Evolutionary conservation across 2,797 vertebrate species (phyloP), one percentile per base, ranked within the genome.

Genomic region (Argya squamiceps): DNA sequence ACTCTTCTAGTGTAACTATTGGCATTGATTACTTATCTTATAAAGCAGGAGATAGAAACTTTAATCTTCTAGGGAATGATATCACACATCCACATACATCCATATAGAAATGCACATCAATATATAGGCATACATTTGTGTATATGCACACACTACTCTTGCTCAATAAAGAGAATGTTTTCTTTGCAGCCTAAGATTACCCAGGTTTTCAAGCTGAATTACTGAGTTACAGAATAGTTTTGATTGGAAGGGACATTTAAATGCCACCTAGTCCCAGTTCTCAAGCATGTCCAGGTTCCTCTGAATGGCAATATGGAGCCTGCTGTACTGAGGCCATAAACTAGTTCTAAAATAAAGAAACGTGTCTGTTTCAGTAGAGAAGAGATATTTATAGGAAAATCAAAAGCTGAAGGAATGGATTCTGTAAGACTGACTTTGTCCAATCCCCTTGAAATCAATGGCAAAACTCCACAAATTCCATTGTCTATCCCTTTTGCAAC

Each of bases 281-380:
- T 64, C 2, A 3, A 50, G 24, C n/a, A 30, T 14, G 12, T 44
- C 49, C 23, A 39, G 16, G 29, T 46, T 26, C 22, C 52, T 52
- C 65, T 65, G 88, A 29, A 50, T 19, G 2, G 23, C n/a, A 77
- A 14, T 30, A 12, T 46, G 32, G 21, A 85, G 6, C 34, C 52
- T 86, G 15, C 34, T 73, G 15, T 68, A 58, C 17, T 37, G 27
- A 59, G 21, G 34, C 12, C 30, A 67, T n/a, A 68, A 71, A 62
- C 10, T n/a, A 89, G 14, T 12, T 62, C n/a, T 26, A 30, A 69
- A 58, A 89, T 10, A 89, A 77, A 41, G 26, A 76, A 85, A 53
- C 0, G 0, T 0, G 4, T 46, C 24, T 36, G 12, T 67, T 88
- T 84, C 52, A 59, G 17, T 17, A 59, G 27, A 86, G 29, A 36